Conservation (phyloP, 2,888 invertebrate species). For the Alviniconcha strummeri region DNA sequence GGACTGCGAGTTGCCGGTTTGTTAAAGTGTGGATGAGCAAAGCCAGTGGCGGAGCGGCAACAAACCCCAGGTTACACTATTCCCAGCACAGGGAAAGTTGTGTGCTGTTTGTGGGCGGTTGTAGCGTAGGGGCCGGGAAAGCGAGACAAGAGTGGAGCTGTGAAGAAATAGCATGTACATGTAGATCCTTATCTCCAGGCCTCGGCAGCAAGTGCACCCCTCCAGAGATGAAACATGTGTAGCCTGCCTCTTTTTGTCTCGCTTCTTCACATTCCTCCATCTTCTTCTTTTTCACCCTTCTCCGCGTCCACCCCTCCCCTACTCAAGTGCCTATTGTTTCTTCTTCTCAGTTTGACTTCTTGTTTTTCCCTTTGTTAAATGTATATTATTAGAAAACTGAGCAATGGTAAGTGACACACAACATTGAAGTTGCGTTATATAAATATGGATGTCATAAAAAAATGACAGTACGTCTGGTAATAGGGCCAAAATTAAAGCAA, state of each 20-base stretch:
- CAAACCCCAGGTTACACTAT: background rate
- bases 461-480: too few species aligned
- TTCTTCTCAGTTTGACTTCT: too few species aligned
- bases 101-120: background rate
- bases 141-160: too few species aligned
- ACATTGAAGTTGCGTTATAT: too few species aligned
- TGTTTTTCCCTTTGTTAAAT: too few species aligned
- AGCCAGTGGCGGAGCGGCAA: background rate
- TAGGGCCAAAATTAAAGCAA: too few species aligned
- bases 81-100: background rate
- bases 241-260: background rate
- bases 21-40: background rate
- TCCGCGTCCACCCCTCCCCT: background rate
- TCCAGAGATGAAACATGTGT: background rate
- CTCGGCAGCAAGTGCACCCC: background rate
- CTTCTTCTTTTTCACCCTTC: background rate
- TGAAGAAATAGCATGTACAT: background rate
- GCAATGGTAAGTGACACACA: too few species aligned
- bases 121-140: too few species aligned
- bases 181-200: background rate
- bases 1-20: background rate
- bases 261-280: too few species aligned
- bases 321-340: too few species aligned
- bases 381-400: too few species aligned
- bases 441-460: too few species aligned